Conservation (phyloP, 23 tunicate genomes). For the Phallusia fumigata region DNA sequence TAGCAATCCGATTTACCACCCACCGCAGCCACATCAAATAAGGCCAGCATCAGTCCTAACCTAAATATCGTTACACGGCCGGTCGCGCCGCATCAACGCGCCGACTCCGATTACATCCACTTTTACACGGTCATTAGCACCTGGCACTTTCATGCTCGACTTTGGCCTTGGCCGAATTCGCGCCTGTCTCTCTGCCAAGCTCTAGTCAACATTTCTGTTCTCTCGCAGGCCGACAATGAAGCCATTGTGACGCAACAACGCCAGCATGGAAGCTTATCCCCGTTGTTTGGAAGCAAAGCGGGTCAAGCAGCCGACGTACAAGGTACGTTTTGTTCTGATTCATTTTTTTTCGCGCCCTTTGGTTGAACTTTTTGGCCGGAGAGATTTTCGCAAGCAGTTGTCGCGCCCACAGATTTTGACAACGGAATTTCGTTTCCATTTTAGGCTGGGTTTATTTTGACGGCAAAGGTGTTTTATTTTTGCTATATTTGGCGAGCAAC, state of each 20-base stretch:
- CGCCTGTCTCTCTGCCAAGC: neutral
- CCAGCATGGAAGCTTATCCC: neutral
- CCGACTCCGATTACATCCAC: neutral
- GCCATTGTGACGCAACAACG: neutral
- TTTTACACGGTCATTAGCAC: conserved; percentile 2
- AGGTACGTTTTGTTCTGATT: neutral
- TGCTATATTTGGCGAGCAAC: too few species aligned
- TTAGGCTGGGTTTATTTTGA: too few species aligned
- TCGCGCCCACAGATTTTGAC: too few species aligned
- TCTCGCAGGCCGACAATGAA: conserved; percentile 4
- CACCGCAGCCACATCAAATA: too few species aligned
- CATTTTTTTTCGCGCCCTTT: too few species aligned
- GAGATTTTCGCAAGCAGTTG: too few species aligned
- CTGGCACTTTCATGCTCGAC: neutral
- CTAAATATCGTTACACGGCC: neutral
- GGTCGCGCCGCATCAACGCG: neutral
- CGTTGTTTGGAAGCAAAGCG: neutral
- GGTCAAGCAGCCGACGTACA: neutral
- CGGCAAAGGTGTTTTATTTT: too few species aligned
- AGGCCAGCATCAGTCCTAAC: too few species aligned
- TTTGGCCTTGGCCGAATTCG: neutral
- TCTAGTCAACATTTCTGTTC: neutral
- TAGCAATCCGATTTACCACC: too few species aligned
- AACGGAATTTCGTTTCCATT: too few species aligned
- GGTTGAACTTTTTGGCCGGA: too few species aligned